Base-by-base conservation (phyloP, 2,797 vertebrate species). In the Choloepus didactylus region DNA sequence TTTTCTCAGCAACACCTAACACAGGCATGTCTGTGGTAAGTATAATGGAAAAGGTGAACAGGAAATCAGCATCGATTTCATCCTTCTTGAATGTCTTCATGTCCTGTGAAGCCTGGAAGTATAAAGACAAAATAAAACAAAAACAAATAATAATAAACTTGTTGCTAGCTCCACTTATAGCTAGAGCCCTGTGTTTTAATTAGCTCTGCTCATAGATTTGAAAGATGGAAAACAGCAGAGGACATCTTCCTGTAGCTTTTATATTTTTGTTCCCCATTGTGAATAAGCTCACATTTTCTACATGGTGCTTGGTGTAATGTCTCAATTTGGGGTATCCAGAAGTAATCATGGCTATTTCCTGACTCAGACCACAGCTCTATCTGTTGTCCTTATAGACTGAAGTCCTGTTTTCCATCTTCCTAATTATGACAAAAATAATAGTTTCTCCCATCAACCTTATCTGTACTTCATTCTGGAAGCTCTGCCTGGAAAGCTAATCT, bases 291-390 rank as follows among this genome's bases (percentile, higher is more conserved):
- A 56, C 7, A 23, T 25, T 85, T 31, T 80, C 29, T 87, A 9
- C 3, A 27, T 12, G n/a, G 8, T n/a, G 9, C 14, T 49, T 10
- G 56, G 21, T 0, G 14, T 67, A 0, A 2, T 46, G 1, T 81
- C 25, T 79, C 5, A 59, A 5, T 72, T 38, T 62, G n/a, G 14
- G 15, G 2, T 41, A 35, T 27, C 31, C 19, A 69, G 12, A 29
- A 35, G 8, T 25, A 25, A 3, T 60, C 59, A 59, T n/a, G 31
- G 18, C 29, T 93, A 21, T 92, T 67, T 81, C 3, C 19, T 66
- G 69, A 89, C 44, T 64, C 25, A 12, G n/a, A 44, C 35, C 41
- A 66, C 29, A 87, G 14, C 21, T 83, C 14, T 18, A 11, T 31
- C 23, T 19, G 23, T 3, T 73, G 12, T 95, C 44, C 21, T 60